phyloP scores from a whole-genome alignment of 2,797 vertebrate genomes.

The Nasua narica region DNA sequence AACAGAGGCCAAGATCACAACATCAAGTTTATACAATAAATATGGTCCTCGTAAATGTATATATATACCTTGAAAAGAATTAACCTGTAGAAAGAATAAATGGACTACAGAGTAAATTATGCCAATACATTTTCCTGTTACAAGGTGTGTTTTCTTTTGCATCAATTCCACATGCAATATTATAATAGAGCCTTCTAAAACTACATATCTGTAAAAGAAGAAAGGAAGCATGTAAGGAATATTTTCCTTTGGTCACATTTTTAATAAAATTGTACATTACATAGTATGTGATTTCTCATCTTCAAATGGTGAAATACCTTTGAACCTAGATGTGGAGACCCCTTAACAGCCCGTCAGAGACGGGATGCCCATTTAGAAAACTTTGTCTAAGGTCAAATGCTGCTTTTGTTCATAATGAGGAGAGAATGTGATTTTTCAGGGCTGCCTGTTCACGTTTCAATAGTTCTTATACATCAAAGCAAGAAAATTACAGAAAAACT shows the following conservation, averaged over 20 bases:
- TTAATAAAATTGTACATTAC: conserved; percentile 64
- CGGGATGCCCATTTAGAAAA: background rate
- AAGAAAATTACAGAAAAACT: conserved; percentile 3
- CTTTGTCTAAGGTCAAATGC: background rate
- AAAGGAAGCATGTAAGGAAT: conserved; percentile 67
- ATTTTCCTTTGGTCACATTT: conserved; percentile 63
- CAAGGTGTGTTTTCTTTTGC: conserved; percentile 73
- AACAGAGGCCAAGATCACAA: conserved; percentile 71
- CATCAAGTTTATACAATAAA: conserved; percentile 71
- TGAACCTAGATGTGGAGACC: background rate
- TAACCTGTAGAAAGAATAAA: conserved; percentile 78
- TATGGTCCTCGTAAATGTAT: conserved; percentile 57
- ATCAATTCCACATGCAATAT: conserved; percentile 72
- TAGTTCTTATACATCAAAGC: background rate
- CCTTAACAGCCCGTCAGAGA: background rate
- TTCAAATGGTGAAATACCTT: conserved; percentile 59
- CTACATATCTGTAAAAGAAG: conserved; percentile 73
- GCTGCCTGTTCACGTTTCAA: background rate
- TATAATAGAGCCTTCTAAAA: conserved; percentile 68
- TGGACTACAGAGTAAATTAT: conserved; percentile 72
- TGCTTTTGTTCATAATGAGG: conserved; percentile 16
- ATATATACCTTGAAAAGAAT: conserved; percentile 75
- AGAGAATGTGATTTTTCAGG: conserved; percentile 35
- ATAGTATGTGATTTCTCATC: conserved; percentile 28
- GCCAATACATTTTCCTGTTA: conserved; percentile 71